A percentile compares a stretch with the other conserved stretches of the same genome.
Evolutionary conservation across 2,888 invertebrate genomes (phyloP).

Genomic region (Timema podura): DNA sequence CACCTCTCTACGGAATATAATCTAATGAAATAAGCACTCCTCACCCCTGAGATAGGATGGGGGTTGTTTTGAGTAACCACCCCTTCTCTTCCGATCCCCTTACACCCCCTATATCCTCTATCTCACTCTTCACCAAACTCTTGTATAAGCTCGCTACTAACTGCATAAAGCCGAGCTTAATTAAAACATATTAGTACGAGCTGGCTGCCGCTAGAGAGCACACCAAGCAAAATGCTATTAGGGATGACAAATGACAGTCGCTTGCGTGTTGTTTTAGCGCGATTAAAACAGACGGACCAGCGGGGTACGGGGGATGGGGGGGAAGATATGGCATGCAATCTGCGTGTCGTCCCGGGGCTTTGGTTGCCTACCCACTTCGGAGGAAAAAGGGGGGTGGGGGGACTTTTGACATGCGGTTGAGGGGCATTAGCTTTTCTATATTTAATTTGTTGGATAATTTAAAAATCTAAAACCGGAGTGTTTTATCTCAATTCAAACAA

Average conservation of each 20-base stretch:
- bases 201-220: constrained; percentile 28
- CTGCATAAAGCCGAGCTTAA: constrained; percentile 33
- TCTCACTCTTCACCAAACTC: neutral
- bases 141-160: constrained; percentile 29
- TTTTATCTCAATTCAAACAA: no score
- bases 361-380: no score
- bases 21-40: constrained; percentile 31
- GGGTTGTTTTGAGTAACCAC: constrained; percentile 34
- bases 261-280: constrained; percentile 27
- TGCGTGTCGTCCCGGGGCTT: no score
- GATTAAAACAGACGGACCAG: constrained; percentile 20
- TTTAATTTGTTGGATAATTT: no score
- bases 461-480: no score
- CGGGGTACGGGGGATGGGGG: neutral
- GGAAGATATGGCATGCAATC: neutral
- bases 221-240: constrained; percentile 30
- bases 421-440: no score
- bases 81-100: constrained; percentile 33
- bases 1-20: constrained; percentile 20
- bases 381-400: no score
- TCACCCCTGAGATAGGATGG: constrained; percentile 27
- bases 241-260: constrained; percentile 31
- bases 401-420: no score
- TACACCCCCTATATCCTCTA: neutral
- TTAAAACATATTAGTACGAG: constrained; percentile 33